phyloP scores from a whole-genome alignment of 2,797 vertebrate genomes.

The Pteronotus mesoamericanus region DNA sequence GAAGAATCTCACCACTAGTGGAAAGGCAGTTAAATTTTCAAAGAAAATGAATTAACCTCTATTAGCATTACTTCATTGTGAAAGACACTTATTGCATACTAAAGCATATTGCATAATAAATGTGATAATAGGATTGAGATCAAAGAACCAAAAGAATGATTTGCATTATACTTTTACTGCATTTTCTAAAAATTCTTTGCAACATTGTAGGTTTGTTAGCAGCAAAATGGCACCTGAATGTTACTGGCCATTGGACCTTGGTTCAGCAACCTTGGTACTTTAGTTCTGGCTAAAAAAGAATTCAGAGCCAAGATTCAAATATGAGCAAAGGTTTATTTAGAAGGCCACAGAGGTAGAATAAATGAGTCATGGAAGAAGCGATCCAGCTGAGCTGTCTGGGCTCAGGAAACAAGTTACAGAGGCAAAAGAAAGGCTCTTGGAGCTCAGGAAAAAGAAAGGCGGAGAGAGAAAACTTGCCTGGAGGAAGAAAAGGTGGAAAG shows the following conservation, averaged over 20 bases:
- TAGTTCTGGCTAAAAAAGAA: background rate
- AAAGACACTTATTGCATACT: background rate
- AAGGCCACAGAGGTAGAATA: background rate
- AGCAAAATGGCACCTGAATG: background rate
- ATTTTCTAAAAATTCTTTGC: background rate
- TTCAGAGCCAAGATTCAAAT: background rate
- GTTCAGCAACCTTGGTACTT: background rate
- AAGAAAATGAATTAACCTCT: background rate
- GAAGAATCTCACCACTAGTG: background rate
- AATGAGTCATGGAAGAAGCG: background rate
- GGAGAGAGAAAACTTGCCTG: background rate
- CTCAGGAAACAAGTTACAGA: background rate
- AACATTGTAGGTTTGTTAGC: background rate
- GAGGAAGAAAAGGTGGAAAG: background rate
- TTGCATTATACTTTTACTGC: background rate
- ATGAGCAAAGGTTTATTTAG: background rate
- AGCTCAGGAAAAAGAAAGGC: background rate
- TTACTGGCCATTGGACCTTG: background rate
- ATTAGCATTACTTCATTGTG: background rate
- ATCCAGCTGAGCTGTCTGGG: background rate
- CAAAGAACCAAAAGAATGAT: background rate
- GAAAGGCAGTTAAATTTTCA: background rate
- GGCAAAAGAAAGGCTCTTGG: background rate
- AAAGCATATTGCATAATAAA: background rate
- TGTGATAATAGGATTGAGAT: background rate